These are phyloP conservation scores for Cerceris ruficornis DNA, from an alignment of 2,888 invertebrate genomes.

Conservation along the genomic window DNA sequence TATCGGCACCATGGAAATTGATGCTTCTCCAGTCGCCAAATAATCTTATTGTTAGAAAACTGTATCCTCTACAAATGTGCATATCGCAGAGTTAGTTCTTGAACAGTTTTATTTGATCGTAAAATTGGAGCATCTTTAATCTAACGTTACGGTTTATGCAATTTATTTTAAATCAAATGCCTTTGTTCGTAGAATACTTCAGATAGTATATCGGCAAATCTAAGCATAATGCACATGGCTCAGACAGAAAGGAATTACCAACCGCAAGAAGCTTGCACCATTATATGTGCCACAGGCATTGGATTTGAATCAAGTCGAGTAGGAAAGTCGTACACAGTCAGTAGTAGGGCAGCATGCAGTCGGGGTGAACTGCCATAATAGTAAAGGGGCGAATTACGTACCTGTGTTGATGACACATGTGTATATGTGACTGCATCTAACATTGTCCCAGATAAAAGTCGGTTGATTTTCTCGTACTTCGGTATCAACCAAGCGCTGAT, in stretches of 20 bases:
- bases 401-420: neutral
- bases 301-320: slow-evolving; percentile 3
- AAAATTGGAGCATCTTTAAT: too few species aligned
- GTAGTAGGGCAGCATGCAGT: neutral
- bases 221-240: too few species aligned
- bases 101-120: too few species aligned
- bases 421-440: neutral
- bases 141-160: too few species aligned
- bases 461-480: neutral
- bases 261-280: neutral
- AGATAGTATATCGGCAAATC: too few species aligned
- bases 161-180: too few species aligned
- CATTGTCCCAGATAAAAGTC: slow-evolving; percentile 5
- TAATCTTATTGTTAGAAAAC: neutral
- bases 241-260: too few species aligned
- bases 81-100: too few species aligned
- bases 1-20: slow-evolving; percentile 42
- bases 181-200: too few species aligned
- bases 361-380: neutral
- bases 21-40: neutral
- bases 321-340: neutral
- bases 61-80: neutral
- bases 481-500: too few species aligned
- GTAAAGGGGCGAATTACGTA: neutral
- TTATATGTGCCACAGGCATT: neutral